Conservation (phyloP, 2,888 invertebrate genomes). For the Meghimatium bilineatum region DNA sequence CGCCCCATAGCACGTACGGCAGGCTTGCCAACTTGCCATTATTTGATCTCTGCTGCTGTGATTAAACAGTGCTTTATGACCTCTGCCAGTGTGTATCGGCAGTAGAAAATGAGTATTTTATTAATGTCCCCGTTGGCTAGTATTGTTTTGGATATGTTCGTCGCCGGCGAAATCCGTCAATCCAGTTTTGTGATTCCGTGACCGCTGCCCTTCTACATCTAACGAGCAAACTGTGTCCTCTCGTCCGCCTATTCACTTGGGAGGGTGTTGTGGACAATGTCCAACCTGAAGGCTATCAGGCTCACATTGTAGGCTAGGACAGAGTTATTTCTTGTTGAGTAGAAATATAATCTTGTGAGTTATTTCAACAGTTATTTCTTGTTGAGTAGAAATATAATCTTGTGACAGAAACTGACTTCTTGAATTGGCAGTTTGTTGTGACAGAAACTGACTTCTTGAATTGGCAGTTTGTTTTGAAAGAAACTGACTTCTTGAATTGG, state of each 20-base stretch:
- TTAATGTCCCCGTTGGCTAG: slow-evolving; percentile 20
- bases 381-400: neutral
- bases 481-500: too few relatives aligned
- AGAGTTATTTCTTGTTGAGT: too few relatives aligned
- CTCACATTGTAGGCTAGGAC: too few relatives aligned
- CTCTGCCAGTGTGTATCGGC: neutral
- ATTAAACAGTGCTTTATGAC: slow-evolving; percentile 15
- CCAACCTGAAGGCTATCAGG: neutral
- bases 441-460: too few relatives aligned
- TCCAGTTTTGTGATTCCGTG: neutral
- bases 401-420: neutral
- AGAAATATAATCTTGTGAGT: neutral
- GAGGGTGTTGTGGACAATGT: neutral
- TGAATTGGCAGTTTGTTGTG: too few relatives aligned
- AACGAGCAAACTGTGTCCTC: neutral
- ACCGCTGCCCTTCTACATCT: slow-evolving; percentile 11
- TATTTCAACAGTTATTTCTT: too few relatives aligned
- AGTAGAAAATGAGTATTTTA: slow-evolving; percentile 28
- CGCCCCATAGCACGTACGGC: neutral
- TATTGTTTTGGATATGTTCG: neutral
- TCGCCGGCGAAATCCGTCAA: neutral
- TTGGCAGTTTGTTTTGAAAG: too few relatives aligned
- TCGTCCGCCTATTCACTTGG: neutral
- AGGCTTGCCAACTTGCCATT: neutral
- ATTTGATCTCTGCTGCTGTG: neutral